These are phyloP conservation scores for Ectobius pallidus DNA, from an alignment of 2,888 invertebrate genomes.

Conservation along the genomic window DNA sequence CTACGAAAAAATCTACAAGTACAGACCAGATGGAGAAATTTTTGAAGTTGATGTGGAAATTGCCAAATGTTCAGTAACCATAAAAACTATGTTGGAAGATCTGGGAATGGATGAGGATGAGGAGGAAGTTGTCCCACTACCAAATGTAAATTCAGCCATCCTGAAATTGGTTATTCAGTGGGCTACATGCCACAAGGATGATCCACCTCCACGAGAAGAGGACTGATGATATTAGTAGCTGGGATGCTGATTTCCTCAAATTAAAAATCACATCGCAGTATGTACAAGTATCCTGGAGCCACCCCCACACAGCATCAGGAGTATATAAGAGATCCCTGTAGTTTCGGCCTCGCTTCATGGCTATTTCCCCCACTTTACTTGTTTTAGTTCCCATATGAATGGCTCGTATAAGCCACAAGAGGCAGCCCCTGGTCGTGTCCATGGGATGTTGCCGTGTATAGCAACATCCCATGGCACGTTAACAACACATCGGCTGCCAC, in stretches of 20 bases:
- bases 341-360: too few relatives aligned
- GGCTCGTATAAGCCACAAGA: too few relatives aligned
- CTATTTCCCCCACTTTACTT: too few relatives aligned
- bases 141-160: slow-evolving; percentile 97
- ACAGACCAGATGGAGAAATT: slow-evolving; percentile 93
- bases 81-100: slow-evolving; percentile 98
- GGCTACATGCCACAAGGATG: slow-evolving; percentile 94
- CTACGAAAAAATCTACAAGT: slow-evolving; percentile 92
- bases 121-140: slow-evolving; percentile 93
- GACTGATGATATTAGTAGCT: slow-evolving; percentile 98
- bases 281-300: too few relatives aligned
- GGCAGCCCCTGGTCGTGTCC: too few relatives aligned
- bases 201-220: slow-evolving; percentile 93
- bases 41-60: slow-evolving; percentile 97
- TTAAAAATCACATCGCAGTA: too few relatives aligned
- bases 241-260: slow-evolving; percentile 99
- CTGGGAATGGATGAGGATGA: slow-evolving; percentile 86
- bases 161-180: slow-evolving; percentile 92
- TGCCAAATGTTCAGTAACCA: slow-evolving; percentile 96
- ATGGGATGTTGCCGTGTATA: too few relatives aligned
- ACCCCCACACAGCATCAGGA: too few relatives aligned
- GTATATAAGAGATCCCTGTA: too few relatives aligned
- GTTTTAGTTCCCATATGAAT: too few relatives aligned
- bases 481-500: too few relatives aligned
- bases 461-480: too few relatives aligned